Percentiles rank a stretch among this genome's conserved stretches.
phyloP scores from a whole-genome alignment of 2,888 invertebrate genomes.

The Habrosyne pyritoides region DNA sequence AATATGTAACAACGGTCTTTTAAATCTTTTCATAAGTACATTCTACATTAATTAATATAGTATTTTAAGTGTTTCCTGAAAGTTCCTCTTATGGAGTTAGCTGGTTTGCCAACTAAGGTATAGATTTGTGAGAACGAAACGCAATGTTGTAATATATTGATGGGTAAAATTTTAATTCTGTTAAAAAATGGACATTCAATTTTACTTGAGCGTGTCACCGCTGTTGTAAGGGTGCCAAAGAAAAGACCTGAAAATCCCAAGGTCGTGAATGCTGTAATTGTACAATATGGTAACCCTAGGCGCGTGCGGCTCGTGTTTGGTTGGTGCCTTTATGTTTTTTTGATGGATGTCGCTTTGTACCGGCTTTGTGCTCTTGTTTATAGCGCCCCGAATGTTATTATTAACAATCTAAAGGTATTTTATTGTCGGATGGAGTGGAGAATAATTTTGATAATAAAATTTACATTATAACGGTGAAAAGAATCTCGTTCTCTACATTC shows the following conservation, averaged over 20 bases:
- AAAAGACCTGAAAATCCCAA: neutral
- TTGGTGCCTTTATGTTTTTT: slow-evolving; percentile 3
- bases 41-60: too few species aligned
- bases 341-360: slow-evolving; percentile 5
- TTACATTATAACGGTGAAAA: neutral
- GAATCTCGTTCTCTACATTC: neutral
- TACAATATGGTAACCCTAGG: neutral
- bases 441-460: neutral
- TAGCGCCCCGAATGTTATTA: slow-evolving; percentile 3
- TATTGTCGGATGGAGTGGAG: neutral
- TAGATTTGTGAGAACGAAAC: too few species aligned
- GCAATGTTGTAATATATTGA: too few species aligned
- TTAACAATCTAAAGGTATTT: slow-evolving; percentile 1
- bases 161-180: too few species aligned
- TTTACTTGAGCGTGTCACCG: too few species aligned
- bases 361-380: neutral
- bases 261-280: neutral
- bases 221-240: too few species aligned
- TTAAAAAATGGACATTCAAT: too few species aligned
- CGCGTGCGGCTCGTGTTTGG: neutral
- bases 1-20: too few species aligned
- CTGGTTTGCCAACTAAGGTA: too few species aligned
- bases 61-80: too few species aligned
- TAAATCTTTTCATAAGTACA: too few species aligned
- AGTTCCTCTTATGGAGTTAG: too few species aligned